A percentile compares a stretch with the other conserved stretches of the same genome.
Evolutionary conservation across 2,113 vertebrate species (phyloP).

Genomic region (Pteronura brasiliensis): DNA sequence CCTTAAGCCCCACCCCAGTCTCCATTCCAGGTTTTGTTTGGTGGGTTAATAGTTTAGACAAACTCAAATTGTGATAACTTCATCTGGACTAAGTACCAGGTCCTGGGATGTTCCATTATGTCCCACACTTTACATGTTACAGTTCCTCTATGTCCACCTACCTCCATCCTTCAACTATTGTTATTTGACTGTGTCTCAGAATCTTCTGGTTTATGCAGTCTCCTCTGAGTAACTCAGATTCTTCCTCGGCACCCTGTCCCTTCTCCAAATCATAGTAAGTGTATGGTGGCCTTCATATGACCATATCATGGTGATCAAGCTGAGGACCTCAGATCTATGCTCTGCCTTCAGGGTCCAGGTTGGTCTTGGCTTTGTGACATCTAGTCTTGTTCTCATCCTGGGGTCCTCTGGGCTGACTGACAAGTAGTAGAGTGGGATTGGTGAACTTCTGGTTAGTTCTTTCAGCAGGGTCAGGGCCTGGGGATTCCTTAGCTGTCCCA

Average conservation of each 20-base stretch:
- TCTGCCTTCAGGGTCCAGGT: not conserved
- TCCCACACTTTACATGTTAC: not conserved
- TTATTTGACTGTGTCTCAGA: not conserved
- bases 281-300: not conserved
- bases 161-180: not conserved
- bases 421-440: not conserved
- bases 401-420: not conserved
- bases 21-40: not conserved
- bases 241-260: not conserved
- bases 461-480: not conserved
- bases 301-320: not conserved
- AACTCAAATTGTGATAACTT: not conserved
- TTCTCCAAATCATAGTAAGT: not conserved
- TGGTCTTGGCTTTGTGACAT: not conserved
- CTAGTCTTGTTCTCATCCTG: not conserved
- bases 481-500: not conserved
- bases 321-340: not conserved
- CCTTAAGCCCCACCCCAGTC: not conserved
- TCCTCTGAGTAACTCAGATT: not conserved
- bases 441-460: not conserved
- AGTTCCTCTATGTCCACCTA: not conserved
- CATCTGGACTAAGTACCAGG: not conserved
- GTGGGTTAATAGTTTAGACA: not conserved
- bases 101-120: not conserved
- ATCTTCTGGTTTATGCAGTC: not conserved